Percentiles rank a stretch among this genome's conserved stretches.
phyloP scores from a whole-genome alignment of 2,113 vertebrate genomes.

The Protobothrops mucrosquamatus region DNA sequence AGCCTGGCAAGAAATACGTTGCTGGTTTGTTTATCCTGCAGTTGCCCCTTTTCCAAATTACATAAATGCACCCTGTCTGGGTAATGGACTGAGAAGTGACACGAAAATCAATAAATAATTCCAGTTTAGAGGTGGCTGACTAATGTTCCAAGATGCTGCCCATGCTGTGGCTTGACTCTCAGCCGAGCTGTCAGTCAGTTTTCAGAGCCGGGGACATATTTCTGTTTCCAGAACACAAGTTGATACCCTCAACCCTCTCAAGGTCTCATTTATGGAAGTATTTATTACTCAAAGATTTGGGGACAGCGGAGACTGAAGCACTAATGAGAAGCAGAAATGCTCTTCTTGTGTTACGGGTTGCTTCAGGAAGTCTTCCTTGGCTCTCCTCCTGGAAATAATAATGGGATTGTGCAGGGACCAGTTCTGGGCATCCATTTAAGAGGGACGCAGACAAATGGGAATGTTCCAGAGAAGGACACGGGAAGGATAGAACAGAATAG shows the following conservation, averaged over 20 bases:
- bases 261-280: background rate
- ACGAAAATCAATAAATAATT: slow-evolving; percentile 56
- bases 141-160: slow-evolving; percentile 19
- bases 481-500: background rate
- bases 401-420: background rate
- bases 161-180: background rate
- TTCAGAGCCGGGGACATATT: background rate
- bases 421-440: background rate
- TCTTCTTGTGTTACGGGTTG: background rate
- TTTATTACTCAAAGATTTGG: background rate
- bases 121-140: slow-evolving; percentile 36
- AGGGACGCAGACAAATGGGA: background rate
- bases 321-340: too few relatives aligned
- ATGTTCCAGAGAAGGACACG: background rate
- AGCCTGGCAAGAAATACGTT: background rate
- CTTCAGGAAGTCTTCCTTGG: background rate
- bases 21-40: background rate
- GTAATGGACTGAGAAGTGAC: slow-evolving; percentile 47
- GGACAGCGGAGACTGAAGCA: background rate
- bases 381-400: background rate
- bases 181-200: slow-evolving; percentile 5
- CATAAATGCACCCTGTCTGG: slow-evolving; percentile 46
- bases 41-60: slow-evolving; percentile 38
- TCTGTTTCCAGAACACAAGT: background rate
- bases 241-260: background rate